Conservation (phyloP, 2,888 invertebrate species). For the Ophion slaviceki region DNA sequence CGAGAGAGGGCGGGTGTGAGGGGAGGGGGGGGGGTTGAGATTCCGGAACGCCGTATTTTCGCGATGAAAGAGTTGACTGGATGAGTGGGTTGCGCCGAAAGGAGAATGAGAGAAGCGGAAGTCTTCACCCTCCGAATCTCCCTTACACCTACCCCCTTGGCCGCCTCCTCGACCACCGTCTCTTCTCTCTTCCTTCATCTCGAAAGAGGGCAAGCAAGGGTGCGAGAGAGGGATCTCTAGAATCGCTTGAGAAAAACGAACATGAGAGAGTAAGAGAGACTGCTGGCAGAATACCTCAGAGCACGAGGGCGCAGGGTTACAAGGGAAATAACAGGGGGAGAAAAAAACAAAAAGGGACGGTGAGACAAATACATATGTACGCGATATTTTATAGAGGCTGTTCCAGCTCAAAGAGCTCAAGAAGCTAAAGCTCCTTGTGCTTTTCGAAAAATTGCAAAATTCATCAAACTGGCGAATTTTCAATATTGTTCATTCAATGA, state of each 20-base stretch:
- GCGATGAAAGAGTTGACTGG: constrained; percentile 72
- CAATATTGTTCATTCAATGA: too few species aligned
- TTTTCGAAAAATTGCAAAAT: background rate
- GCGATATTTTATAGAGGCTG: background rate
- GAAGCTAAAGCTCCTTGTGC: background rate
- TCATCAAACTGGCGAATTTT: background rate
- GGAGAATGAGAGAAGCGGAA: constrained; percentile 71
- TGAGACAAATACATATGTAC: background rate
- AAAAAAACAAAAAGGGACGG: constrained; percentile 27
- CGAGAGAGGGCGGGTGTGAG: constrained; percentile 40
- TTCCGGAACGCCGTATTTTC: constrained; percentile 76
- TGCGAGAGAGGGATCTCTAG: constrained; percentile 1
- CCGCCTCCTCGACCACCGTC: constrained; percentile 12
- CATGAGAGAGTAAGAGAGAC: constrained; percentile 42
- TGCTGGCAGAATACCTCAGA: constrained; percentile 16
- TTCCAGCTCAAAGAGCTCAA: constrained; percentile 9
- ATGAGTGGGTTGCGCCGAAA: constrained; percentile 65
- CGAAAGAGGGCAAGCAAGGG: constrained; percentile 33
- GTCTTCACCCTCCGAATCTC: constrained; percentile 31
- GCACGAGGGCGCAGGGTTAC: constrained; percentile 22
- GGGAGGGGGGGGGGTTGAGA: constrained; percentile 65
- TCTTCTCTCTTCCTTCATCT: constrained; percentile 45
- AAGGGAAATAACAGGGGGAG: constrained; percentile 20
- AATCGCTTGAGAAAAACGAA: constrained; percentile 30
- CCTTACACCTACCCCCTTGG: constrained; percentile 10